Percentiles rank a stretch among this genome's conserved stretches.
phyloP scores from a whole-genome alignment of 2,113 vertebrate species.

The Notarius quadriscutis region DNA sequence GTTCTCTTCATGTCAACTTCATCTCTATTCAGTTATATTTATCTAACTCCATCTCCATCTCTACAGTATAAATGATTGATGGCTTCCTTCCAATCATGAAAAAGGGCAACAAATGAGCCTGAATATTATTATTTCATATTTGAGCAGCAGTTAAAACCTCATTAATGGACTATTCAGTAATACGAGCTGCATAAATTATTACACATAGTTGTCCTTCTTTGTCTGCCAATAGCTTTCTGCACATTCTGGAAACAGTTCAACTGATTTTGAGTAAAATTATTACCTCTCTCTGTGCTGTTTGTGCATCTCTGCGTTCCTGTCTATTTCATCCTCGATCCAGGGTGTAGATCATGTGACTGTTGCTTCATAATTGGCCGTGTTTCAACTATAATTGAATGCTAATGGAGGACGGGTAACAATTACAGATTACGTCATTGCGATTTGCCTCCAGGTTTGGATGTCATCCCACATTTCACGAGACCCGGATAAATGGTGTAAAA shows the following conservation, averaged over 20 bases:
- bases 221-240: slow-evolving; percentile 16
- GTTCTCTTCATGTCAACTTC: neutral
- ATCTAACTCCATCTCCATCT: neutral
- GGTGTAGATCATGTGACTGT: slow-evolving; percentile 34
- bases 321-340: neutral
- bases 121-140: slow-evolving; percentile 31
- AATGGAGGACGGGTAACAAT: slow-evolving; percentile 47
- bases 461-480: slow-evolving; percentile 47
- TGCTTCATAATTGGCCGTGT: slow-evolving; percentile 44
- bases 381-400: slow-evolving; percentile 43
- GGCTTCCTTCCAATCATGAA: slow-evolving; percentile 2
- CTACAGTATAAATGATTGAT: slow-evolving; percentile 13
- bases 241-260: slow-evolving; percentile 10
- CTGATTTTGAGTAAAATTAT: slow-evolving; percentile 17
- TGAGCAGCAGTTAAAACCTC: slow-evolving; percentile 35
- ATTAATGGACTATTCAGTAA: slow-evolving; percentile 29
- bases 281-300: neutral
- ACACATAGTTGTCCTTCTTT: slow-evolving; percentile 7
- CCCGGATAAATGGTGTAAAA: slow-evolving; percentile 9
- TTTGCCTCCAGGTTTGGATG: slow-evolving; percentile 51
- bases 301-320: neutral
- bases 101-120: slow-evolving; percentile 25
- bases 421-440: slow-evolving; percentile 47
- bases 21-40: neutral
- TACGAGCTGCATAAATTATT: slow-evolving; percentile 34